phyloP scores from a whole-genome alignment of 2,888 invertebrate species.

The Teleiodes luculella region DNA sequence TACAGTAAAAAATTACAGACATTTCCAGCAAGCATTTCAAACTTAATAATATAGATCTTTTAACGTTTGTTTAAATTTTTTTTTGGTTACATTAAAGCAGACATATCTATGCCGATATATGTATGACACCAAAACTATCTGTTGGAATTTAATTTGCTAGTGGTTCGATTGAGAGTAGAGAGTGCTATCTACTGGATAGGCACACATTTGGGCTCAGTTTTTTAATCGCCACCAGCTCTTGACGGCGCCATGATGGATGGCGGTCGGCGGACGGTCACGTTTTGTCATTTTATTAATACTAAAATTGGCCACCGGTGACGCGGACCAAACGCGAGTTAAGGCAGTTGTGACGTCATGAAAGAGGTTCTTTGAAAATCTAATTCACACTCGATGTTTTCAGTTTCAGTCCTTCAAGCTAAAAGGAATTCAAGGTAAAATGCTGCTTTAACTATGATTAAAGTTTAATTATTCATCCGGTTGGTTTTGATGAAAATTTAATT shows the following conservation, averaged over 20 bases:
- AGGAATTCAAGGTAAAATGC: no score
- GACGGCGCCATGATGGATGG: slow-evolving; percentile 73
- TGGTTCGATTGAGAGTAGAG: neutral
- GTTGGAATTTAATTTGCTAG: neutral
- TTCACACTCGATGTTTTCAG: neutral
- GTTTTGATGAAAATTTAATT: no score
- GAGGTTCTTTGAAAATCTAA: slow-evolving; percentile 1
- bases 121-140: neutral
- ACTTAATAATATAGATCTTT: no score
- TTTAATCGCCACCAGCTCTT: slow-evolving; percentile 73
- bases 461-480: no score
- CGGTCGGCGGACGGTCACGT: slow-evolving; percentile 62
- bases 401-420: neutral
- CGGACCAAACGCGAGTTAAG: slow-evolving; percentile 46
- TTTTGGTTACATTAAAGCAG: no score
- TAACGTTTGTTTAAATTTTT: no score
- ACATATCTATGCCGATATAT: no score
- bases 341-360: slow-evolving; percentile 1
- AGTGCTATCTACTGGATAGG: slow-evolving; percentile 17
- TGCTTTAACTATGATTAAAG: no score
- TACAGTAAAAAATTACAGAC: no score
- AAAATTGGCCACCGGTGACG: slow-evolving; percentile 74
- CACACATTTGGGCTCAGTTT: slow-evolving; percentile 62
- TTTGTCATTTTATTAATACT: slow-evolving; percentile 79
- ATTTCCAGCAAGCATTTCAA: no score